A percentile compares a stretch with the other conserved stretches of the same genome.
phyloP scores from a whole-genome alignment of 1,140 invertebrate genomes.

The Rhynchophorus ferrugineus region DNA sequence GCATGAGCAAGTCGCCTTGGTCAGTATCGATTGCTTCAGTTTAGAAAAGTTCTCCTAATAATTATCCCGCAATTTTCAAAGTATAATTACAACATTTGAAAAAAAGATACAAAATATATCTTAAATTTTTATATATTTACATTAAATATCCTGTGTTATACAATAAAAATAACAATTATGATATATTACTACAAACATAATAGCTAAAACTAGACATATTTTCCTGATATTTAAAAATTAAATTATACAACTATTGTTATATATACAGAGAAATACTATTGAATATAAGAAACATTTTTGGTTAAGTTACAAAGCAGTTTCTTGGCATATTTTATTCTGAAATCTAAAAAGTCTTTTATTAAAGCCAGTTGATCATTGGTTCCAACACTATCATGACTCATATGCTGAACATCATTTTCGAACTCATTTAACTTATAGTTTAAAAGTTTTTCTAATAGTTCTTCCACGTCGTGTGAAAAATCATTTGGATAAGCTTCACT shows the following conservation, averaged over 20 bases:
- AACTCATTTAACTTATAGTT: slow-evolving; percentile 16
- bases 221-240: no score
- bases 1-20: slow-evolving; percentile 3
- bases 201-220: no score
- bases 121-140: no score
- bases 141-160: no score
- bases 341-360: slow-evolving; percentile 22
- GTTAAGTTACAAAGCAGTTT: no score
- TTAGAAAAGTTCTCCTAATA: slow-evolving; percentile 33
- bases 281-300: no score
- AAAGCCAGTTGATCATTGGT: slow-evolving; percentile 3
- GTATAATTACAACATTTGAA: no score
- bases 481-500: slow-evolving; percentile 25
- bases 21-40: slow-evolving; percentile 27
- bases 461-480: slow-evolving; percentile 9
- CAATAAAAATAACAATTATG: no score
- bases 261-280: no score
- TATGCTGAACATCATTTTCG: background rate
- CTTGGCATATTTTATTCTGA: slow-evolving; percentile 14
- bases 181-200: no score
- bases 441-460: slow-evolving; percentile 15
- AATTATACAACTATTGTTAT: no score
- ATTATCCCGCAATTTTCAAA: slow-evolving; percentile 35
- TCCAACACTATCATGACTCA: background rate
- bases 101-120: no score